Evolutionary conservation across 2,888 invertebrate species (phyloP), one percentile per base, ranked within the genome.

Genomic region (Lasioglossum leucozonium): DNA sequence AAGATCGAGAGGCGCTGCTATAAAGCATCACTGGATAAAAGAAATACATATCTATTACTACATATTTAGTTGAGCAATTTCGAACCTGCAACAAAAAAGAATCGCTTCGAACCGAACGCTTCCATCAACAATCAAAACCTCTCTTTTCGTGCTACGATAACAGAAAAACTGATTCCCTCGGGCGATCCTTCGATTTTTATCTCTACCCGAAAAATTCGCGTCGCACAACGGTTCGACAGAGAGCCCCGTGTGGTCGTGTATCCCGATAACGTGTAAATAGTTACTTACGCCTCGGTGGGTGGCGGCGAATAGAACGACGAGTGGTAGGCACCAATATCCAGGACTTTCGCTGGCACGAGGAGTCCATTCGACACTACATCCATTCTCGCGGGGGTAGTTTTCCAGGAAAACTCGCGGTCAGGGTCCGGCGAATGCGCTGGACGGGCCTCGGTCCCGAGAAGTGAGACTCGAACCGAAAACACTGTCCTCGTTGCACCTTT

Each of bases 261-360:
- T 65, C 37, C 65, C 44, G 44, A 71, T 44, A 58, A 83, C 26
- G 26, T 18, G 51, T 37, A 16, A 3, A 26, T 55, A 51, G 11
- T 74, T 86, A 94, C 95, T 95, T 93, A 95, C 95, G 95, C 95
- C 92, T 95, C 95, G 47, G 95, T 95, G 22, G 94, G 94, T 86
- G 95, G 95, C 71, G 95, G 95, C 72, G 95, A 95, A 84, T 94
- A 95, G 88, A 95, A 94, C 3, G 94, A 94, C 62, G 95, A 94
- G 81, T 95, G 94, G 85, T 94, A 95, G 55, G 89, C 89, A 30
- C 91, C 75, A 76, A 94, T 92, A 89, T 95, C 94, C 89, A 94
- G 92, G 79, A 88, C 87, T 88, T 94, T 95, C 51, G 90, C 91
- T 80, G 94, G 93, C 55, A 93, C 85, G 78, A 93, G 90, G 44